Evolutionary conservation across 2,888 invertebrate genomes (phyloP).

Genomic region (Stenurella melanura): DNA sequence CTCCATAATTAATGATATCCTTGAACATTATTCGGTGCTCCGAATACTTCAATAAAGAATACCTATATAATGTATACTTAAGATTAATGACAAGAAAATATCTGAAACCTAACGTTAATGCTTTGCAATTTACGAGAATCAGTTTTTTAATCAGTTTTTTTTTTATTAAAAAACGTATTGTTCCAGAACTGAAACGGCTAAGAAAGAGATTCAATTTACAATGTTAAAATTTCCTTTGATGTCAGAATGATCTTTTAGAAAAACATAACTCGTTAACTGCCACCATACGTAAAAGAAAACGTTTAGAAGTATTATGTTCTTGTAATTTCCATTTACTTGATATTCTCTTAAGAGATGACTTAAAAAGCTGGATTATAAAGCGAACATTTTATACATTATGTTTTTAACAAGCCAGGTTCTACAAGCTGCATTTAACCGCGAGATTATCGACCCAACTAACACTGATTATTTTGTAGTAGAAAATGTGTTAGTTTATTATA

Average conservation of each 20-base stretch:
- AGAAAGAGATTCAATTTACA: neutral
- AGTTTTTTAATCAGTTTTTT: neutral
- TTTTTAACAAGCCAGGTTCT: too few species aligned
- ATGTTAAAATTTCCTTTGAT: neutral
- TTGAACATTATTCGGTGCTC: too few species aligned
- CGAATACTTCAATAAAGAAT: neutral
- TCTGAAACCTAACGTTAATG: neutral
- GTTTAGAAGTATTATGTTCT: neutral
- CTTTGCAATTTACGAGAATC: neutral
- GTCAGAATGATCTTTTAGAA: neutral
- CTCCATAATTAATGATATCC: too few species aligned
- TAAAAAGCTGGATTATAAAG: too few species aligned
- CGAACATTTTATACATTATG: too few species aligned
- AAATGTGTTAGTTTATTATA: too few species aligned
- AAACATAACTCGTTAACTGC: neutral
- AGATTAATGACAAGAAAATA: neutral
- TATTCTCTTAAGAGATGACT: neutral
- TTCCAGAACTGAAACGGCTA: neutral
- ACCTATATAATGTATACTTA: neutral
- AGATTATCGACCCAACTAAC: too few species aligned
- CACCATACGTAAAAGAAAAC: neutral
- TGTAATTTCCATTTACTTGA: neutral
- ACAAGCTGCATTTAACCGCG: too few species aligned
- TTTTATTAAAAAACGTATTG: neutral
- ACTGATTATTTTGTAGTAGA: too few species aligned